Conservation (phyloP, 2,888 invertebrate species). For the Tenthredo mesomela region DNA sequence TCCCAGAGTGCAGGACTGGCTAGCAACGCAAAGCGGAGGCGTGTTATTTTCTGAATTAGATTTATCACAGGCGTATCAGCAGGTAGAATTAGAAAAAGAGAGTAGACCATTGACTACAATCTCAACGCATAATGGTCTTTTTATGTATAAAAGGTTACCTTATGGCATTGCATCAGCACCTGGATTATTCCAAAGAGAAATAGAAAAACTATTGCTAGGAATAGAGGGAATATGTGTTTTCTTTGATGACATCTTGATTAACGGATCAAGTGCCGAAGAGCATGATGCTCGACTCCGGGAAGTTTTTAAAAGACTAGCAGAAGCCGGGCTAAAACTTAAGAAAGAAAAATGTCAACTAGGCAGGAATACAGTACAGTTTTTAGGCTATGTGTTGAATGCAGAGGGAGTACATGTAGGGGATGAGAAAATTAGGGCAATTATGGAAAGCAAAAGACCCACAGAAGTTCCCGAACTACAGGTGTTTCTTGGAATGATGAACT, state of each 20-base stretch:
- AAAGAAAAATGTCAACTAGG: conserved; percentile 58
- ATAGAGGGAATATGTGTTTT: conserved; percentile 57
- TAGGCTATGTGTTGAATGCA: conserved; percentile 51
- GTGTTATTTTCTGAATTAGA: conserved; percentile 63
- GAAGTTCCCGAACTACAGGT: conserved; percentile 61
- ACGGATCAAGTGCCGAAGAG: conserved; percentile 56
- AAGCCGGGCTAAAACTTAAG: conserved; percentile 56
- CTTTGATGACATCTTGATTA: conserved; percentile 60
- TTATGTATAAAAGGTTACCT: conserved; percentile 62
- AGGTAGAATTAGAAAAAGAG: conserved; percentile 58
- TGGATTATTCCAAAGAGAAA: conserved; percentile 65
- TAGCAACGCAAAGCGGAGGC: conserved; percentile 58
- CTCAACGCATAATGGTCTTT: conserved; percentile 65
- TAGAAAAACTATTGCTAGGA: conserved; percentile 64
- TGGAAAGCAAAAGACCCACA: conserved; percentile 35
- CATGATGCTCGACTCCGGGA: conserved; percentile 51
- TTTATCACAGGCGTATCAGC: conserved; percentile 64
- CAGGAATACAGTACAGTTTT: conserved; percentile 60
- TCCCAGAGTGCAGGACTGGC: conserved; percentile 53
- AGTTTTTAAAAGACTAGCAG: conserved; percentile 59
- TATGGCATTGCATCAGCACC: conserved; percentile 67
- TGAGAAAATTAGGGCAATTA: conserved; percentile 51
- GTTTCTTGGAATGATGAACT: conserved; percentile 68
- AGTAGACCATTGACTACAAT: conserved; percentile 62
- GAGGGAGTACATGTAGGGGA: conserved; percentile 46